A percentile compares a stretch with the other conserved stretches of the same genome.
Evolutionary conservation across 2,113 vertebrate species (phyloP).

Genomic region (Pogona vitticeps): DNA sequence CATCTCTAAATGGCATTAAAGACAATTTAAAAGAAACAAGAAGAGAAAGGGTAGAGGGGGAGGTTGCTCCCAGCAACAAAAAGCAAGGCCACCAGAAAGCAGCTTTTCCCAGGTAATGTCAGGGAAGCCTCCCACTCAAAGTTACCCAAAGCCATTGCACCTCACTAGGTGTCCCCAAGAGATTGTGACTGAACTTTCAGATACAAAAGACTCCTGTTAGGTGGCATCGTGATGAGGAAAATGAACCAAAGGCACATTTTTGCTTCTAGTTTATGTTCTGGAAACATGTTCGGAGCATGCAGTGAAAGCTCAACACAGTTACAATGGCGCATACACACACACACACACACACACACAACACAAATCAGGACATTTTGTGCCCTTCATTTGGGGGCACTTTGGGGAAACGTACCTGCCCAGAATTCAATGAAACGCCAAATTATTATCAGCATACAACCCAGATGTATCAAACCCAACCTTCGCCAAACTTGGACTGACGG

Average conservation of each 20-base stretch:
- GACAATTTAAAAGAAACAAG: not conserved
- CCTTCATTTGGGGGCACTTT: too few species aligned
- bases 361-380: too few species aligned
- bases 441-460: too few species aligned
- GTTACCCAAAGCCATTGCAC: not conserved
- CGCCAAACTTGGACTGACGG: too few species aligned
- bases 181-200: not conserved
- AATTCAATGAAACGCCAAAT: too few species aligned
- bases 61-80: not conserved
- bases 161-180: not conserved
- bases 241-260: fast-evolving
- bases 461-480: too few species aligned
- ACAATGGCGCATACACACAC: too few species aligned
- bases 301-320: not conserved
- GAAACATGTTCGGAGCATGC: not conserved
- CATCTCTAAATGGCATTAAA: slow-evolving; percentile 19
- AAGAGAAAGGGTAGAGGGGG: not conserved
- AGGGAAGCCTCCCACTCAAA: not conserved
- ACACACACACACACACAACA: too few species aligned
- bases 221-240: not conserved
- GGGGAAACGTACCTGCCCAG: too few species aligned
- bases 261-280: not conserved
- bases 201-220: not conserved
- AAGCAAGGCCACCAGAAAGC: not conserved
- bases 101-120: not conserved